Evolutionary conservation across 2,113 vertebrate genomes (phyloP), one percentile per base, ranked within the genome.

Genomic region (Stigmatopora nigra): DNA sequence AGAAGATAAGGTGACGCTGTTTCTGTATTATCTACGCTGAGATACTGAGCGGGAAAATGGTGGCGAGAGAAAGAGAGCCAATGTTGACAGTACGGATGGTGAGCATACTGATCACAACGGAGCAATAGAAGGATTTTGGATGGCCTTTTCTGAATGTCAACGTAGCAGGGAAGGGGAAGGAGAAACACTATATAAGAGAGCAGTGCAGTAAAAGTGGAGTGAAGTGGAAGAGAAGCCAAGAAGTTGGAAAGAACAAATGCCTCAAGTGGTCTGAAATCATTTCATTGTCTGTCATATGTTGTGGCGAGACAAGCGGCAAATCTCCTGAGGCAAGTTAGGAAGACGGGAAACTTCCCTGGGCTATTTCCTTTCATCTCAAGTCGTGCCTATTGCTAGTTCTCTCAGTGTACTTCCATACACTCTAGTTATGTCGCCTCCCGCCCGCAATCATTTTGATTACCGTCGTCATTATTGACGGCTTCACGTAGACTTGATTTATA

Each of bases 1-100:
- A 81, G 75, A 71, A 80, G 88, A 89, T 88, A 89, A 87, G 80
- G 84, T 67, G 76, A 76, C 71, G 51, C 52, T 53, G 81, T 82
- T 82, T 64, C 76, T 66, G 79, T 75, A 79, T 87, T 87, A 88
- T 87, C 86, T 84, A 68, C 13, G 0, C 52, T 66, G 13, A 78
- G 82, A 83, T 72, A 76, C 84, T 76, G 75, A 84, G 80, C 79
- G 67, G 70, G 79, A 72, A 84, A 85, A 83, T 73, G 72, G 78
- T 72, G 75, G 53, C 64, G 35, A 44, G 73, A 70, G 65, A 75
- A 22, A 35, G 20, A 2, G 20, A 2, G 72, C 66, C 78, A 76
- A 83, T 75, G 82, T 75, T 76, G 83, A 86, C 79, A 72, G 79
- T 67, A 31, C 61, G 78, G 72, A 63, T 65, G 16, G 65, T 48